Evolutionary conservation across 1,140 invertebrate genomes (phyloP).

Genomic region (Chionoecetes opilio): DNA sequence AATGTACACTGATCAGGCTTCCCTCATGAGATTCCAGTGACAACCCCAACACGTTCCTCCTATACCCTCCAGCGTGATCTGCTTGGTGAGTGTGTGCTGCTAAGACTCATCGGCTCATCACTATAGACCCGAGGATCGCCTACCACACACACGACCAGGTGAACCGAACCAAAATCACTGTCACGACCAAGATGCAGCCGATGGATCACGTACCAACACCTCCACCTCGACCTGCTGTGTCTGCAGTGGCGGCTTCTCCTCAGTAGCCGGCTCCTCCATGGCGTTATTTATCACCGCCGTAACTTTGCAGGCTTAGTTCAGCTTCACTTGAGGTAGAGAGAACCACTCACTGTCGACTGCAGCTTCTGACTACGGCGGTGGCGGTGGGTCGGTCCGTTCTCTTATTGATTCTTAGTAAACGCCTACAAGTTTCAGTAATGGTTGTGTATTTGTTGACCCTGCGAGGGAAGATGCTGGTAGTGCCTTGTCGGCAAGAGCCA

Average conservation of each 20-base stretch:
- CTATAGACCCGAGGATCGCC: background rate
- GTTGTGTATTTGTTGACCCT: background rate
- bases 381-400: constrained; percentile 7
- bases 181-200: constrained; percentile 34
- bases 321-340: background rate
- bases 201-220: constrained; percentile 44
- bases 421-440: constrained; percentile 9
- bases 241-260: background rate
- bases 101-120: background rate
- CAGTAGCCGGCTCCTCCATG: background rate
- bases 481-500: background rate
- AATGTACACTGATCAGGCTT: background rate
- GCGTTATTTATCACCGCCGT: background rate
- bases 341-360: background rate
- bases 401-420: constrained; percentile 63
- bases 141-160: background rate
- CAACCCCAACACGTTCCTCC: background rate
- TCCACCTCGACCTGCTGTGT: constrained; percentile 44
- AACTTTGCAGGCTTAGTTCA: background rate
- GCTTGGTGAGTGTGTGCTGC: background rate
- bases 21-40: background rate
- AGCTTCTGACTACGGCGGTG: constrained; percentile 1
- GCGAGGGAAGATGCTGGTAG: background rate
- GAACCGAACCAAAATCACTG: background rate
- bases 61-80: no score